Evolutionary conservation across 2,113 vertebrate genomes (phyloP).

Genomic region (Bujurquina vittata): DNA sequence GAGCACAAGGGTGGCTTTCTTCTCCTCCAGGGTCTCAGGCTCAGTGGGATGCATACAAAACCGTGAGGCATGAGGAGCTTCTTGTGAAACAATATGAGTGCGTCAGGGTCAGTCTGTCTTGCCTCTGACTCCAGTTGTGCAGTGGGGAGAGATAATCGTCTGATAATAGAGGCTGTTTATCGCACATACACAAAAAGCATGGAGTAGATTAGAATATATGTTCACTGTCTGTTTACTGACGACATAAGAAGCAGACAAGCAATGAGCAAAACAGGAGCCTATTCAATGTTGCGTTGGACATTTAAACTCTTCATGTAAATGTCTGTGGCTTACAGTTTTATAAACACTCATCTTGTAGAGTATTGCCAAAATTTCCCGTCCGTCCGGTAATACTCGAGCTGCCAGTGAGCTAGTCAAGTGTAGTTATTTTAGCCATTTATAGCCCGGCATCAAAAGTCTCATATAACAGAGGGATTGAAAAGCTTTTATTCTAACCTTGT

Average conservation of each 20-base stretch:
- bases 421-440: not conserved
- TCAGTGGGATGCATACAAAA: slow-evolving; percentile 55
- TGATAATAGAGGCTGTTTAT: not conserved
- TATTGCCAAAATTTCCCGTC: not conserved
- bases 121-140: slow-evolving; percentile 26
- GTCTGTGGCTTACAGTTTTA: not conserved
- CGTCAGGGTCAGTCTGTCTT: slow-evolving; percentile 63
- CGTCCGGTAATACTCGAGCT: not conserved
- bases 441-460: not conserved
- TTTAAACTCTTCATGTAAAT: not conserved
- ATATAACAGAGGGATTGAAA: not conserved
- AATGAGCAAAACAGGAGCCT: not conserved
- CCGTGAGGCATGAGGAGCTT: slow-evolving; percentile 34
- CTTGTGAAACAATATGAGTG: slow-evolving; percentile 57
- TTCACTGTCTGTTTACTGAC: not conserved
- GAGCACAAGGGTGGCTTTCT: slow-evolving; percentile 62
- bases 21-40: slow-evolving; percentile 36
- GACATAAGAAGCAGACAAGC: not conserved
- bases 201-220: not conserved
- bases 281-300: not conserved
- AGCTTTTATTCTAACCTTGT: not conserved
- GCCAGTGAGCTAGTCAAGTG: not conserved
- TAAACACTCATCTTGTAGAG: not conserved
- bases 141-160: not conserved
- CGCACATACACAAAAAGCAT: not conserved